Evolutionary conservation across 2,797 vertebrate genomes (phyloP).

Genomic region (Diplodus puntazzo): DNA sequence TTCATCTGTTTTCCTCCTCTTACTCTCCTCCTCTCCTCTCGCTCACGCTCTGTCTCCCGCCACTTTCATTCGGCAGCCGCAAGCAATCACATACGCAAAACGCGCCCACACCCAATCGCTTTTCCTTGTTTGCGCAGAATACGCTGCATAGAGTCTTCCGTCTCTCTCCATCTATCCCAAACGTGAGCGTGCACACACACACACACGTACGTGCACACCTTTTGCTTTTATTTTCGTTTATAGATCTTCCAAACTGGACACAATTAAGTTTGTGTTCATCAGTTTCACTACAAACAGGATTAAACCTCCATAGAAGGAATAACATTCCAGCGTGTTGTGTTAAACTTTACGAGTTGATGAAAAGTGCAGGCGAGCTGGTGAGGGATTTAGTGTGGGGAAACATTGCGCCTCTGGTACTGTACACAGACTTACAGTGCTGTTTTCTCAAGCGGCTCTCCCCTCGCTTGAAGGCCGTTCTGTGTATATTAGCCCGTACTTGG

Average conservation of each 20-base stretch:
- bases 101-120: slow-evolving; percentile 56
- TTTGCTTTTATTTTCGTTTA: not conserved
- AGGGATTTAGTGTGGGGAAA: slow-evolving; percentile 77
- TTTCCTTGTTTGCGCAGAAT: slow-evolving; percentile 45
- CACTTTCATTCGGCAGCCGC: slow-evolving; percentile 61
- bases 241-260: slow-evolving; percentile 58
- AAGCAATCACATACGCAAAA: slow-evolving; percentile 61
- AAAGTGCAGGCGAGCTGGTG: slow-evolving; percentile 77
- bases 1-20: slow-evolving; percentile 42
- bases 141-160: slow-evolving; percentile 15
- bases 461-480: slow-evolving; percentile 62
- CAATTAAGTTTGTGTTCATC: slow-evolving; percentile 73
- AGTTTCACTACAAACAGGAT: slow-evolving; percentile 73
- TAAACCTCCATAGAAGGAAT: slow-evolving; percentile 71
- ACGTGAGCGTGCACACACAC: not conserved
- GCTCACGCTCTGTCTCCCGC: slow-evolving; percentile 40
- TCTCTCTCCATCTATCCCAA: slow-evolving; percentile 25
- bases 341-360: slow-evolving; percentile 82
- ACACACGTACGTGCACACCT: not conserved
- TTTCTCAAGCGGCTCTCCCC: slow-evolving; percentile 59
- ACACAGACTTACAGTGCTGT: slow-evolving; percentile 64
- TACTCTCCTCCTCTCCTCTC: slow-evolving; percentile 7
- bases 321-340: slow-evolving; percentile 82
- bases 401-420: slow-evolving; percentile 72
- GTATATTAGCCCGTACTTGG: slow-evolving; percentile 52